Conservation (phyloP, 2,888 invertebrate genomes). For the Phortica okadai region DNA sequence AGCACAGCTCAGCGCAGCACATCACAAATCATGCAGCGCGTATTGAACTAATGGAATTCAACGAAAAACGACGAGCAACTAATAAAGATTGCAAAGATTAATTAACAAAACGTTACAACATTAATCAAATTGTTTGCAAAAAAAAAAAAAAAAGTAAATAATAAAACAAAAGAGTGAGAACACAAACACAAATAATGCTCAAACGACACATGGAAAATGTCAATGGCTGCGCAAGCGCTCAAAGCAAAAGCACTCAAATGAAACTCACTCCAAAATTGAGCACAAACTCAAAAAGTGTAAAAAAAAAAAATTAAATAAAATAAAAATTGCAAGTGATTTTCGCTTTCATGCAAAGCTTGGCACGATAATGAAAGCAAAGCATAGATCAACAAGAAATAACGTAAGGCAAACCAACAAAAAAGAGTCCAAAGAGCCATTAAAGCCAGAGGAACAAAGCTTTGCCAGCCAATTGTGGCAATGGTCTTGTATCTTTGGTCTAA, state of each 20-base stretch:
- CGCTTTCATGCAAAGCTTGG: conserved; percentile 71
- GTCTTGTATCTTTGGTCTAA: conserved; percentile 58
- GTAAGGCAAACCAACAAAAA: conserved; percentile 51
- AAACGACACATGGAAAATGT: conserved; percentile 26
- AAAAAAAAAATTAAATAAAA: not conserved
- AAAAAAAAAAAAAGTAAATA: conserved; percentile 41
- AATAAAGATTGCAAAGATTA: conserved; percentile 50
- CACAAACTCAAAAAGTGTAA: not conserved
- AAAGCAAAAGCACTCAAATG: conserved; percentile 35
- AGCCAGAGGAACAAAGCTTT: not conserved
- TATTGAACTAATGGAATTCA: conserved; percentile 7
- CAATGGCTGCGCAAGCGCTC: conserved; percentile 38
- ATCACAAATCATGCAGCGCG: conserved; percentile 27
- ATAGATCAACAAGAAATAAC: conserved; percentile 35
- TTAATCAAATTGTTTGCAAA: conserved; percentile 59
- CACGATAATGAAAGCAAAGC: conserved; percentile 34
- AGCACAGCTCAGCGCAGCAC: too few relatives aligned
- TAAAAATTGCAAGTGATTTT: conserved; percentile 67
- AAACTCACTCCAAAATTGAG: not conserved
- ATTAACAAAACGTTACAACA: conserved; percentile 61
- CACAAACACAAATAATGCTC: not conserved
- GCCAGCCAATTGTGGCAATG: conserved; percentile 41
- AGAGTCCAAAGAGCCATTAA: not conserved
- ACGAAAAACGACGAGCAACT: conserved; percentile 4
- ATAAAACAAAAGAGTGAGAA: conserved; percentile 51